A percentile compares a stretch with the other conserved stretches of the same genome.
These are phyloP conservation scores for Rutilus rutilus DNA, from an alignment of 2,113 vertebrate genomes.

Conservation along the genomic window DNA sequence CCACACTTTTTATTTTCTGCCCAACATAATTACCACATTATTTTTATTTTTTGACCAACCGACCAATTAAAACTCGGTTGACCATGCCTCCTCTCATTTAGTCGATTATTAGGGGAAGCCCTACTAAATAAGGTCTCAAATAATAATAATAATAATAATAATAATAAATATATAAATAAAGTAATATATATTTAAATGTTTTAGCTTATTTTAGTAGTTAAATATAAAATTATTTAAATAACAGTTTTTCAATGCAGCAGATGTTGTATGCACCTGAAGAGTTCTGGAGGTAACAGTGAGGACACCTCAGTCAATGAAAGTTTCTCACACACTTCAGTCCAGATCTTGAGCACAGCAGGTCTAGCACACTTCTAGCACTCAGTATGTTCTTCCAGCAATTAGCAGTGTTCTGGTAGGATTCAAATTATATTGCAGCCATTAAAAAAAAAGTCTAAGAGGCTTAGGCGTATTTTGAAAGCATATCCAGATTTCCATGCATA, in stretches of 20 bases:
- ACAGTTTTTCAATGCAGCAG: neutral
- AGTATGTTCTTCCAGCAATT: slow-evolving; percentile 8
- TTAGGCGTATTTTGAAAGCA: slow-evolving; percentile 1
- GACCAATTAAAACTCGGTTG: too few species aligned
- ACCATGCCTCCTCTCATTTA: too few species aligned
- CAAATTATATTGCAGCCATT: neutral
- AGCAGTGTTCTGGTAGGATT: neutral
- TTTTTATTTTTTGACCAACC: too few species aligned
- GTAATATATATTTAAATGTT: neutral
- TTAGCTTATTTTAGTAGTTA: neutral
- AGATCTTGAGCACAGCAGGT: slow-evolving; percentile 1
- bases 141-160: neutral
- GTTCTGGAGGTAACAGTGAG: neutral
- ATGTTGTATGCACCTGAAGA: neutral
- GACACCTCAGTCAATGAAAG: neutral
- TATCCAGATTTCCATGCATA: slow-evolving; percentile 39
- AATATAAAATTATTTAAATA: neutral
- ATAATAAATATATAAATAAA: neutral
- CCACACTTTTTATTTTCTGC: too few species aligned
- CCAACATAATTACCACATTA: too few species aligned
- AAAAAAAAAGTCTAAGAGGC: slow-evolving; percentile 18
- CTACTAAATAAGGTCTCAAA: neutral
- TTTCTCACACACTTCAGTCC: neutral
- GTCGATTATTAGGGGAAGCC: too few species aligned
- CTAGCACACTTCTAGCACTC: neutral